Base-by-base conservation (phyloP, 2,113 vertebrate genomes). In the Phylloscopus trochiloides region DNA sequence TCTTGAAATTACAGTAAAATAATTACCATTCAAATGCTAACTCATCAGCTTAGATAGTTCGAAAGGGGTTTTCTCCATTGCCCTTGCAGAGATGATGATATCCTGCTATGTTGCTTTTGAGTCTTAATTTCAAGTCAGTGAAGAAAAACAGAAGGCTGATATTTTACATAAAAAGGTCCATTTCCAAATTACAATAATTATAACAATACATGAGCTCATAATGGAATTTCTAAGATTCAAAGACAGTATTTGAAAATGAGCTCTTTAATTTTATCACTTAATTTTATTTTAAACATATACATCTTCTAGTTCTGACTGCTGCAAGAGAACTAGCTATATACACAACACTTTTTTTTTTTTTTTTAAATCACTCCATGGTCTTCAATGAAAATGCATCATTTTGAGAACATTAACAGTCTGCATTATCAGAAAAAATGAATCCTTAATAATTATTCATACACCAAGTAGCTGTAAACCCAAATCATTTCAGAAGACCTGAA, bases 381-480 rank as follows among this genome's bases (percentile, higher is more conserved):
- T 93, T 95, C 92, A 90, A 77, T 65, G 93, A 96, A 97, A 97
- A 97, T 57, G 78, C 38, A 97, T 91, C 81, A 90, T 96, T 97
- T 92, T 71, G 43, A 94, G 88, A 97, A 96, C 80, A 94, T 96
- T 96, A 98, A 90, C 59, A 97, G 78, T 82, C 75, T 92, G 95
- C 86, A 95, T 94, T 94, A 96, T 95, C 90, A 90, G 77, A 96
- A 91, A 97, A 97, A 93, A 97, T 67, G 96, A 97, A 97, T 96
- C 68, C 87, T 92, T 91, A 98, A 98, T 98, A 98, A 98, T 98
- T 98, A 98, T 98, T 98, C 98, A 98, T 98, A 97, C 95, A 98
- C 91, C 95, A 97, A 98, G 98, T 97, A 98, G 98, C 98, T 97
- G 94, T 98, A 98, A 98, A 97, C 97, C 95, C 95, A 98, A 98